phyloP scores from a whole-genome alignment of 2,113 vertebrate genomes.

The Ammospiza caudacuta region DNA sequence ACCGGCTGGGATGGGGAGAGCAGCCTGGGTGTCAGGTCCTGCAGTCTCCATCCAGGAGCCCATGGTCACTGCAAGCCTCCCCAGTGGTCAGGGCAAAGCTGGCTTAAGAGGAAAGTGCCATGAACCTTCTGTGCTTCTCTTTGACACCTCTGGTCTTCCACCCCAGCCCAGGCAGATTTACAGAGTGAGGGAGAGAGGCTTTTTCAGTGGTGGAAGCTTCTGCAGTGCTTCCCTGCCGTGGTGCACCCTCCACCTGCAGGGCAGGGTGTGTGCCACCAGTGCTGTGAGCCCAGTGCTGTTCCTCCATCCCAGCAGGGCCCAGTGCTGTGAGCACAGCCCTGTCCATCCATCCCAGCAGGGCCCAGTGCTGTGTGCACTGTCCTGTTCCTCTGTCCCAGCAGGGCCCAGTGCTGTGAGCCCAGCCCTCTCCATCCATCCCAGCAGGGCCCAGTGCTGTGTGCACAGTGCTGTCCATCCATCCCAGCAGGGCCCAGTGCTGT shows the following conservation, averaged over 20 bases:
- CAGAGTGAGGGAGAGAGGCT: neutral
- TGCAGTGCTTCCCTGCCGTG: rapidly evolving
- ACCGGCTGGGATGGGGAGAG: neutral
- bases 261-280: neutral
- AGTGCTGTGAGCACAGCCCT: too few species aligned
- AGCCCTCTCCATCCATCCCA: too few species aligned
- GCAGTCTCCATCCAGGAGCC: neutral
- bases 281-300: too few species aligned
- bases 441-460: neutral
- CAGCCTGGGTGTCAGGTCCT: neutral
- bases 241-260: rapidly evolving
- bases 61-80: neutral
- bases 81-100: neutral
- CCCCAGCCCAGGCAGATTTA: neutral
- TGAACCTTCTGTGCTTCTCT: neutral
- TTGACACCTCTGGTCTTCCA: neutral
- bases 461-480: too few species aligned
- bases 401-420: too few species aligned
- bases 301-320: too few species aligned
- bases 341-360: too few species aligned
- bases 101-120: neutral
- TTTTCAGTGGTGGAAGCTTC: neutral
- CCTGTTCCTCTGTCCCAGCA: too few species aligned
- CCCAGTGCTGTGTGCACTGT: too few species aligned
- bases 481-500: too few species aligned